phyloP scores from a whole-genome alignment of 2,797 vertebrate genomes.

The Sebastiscus albofasciatus region DNA sequence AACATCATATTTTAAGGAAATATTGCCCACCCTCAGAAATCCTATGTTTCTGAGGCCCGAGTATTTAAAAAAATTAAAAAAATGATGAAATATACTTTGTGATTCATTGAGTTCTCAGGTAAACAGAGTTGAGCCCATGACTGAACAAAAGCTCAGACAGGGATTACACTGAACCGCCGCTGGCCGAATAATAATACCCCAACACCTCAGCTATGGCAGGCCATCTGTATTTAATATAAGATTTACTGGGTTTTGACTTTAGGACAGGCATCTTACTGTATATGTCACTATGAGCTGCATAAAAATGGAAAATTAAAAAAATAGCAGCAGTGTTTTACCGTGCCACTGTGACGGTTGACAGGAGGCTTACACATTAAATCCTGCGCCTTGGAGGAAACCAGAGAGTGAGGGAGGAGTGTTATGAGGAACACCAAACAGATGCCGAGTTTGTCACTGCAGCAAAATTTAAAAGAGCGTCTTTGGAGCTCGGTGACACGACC shows the following conservation, averaged over 20 bases:
- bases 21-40: not conserved
- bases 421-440: constrained; percentile 70
- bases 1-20: not conserved
- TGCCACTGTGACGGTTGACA: constrained; percentile 34
- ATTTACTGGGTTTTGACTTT: constrained; percentile 22
- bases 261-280: constrained; percentile 13
- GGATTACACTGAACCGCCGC: constrained; percentile 1
- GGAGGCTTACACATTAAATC: constrained; percentile 50
- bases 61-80: not conserved
- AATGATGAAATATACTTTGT: not conserved
- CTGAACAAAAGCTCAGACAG: constrained; percentile 10
- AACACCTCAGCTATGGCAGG: not conserved
- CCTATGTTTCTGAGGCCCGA: not conserved
- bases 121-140: not conserved
- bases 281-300: constrained; percentile 25
- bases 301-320: constrained; percentile 54
- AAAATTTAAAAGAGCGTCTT: constrained; percentile 63
- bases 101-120: not conserved
- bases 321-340: constrained; percentile 33
- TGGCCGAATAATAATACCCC: not conserved
- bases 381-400: constrained; percentile 28
- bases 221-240: constrained; percentile 29
- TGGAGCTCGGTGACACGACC: constrained; percentile 63
- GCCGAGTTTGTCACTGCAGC: constrained; percentile 75
- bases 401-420: constrained; percentile 9